Base-by-base conservation (phyloP, 2,113 vertebrate genomes). In the Microtus richardsoni region DNA sequence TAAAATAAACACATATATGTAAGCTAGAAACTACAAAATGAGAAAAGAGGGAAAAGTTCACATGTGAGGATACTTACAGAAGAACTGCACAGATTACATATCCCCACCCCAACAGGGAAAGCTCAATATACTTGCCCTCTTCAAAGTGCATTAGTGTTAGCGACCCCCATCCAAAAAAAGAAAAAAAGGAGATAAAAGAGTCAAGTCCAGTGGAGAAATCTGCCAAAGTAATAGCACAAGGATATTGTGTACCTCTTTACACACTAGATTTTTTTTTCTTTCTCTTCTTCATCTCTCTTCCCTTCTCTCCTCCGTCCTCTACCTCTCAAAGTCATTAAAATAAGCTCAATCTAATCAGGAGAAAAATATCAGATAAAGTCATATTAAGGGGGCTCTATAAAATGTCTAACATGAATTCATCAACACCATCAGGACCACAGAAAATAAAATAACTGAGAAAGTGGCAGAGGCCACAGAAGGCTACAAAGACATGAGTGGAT, bases 281-380 rank as follows among this genome's bases (percentile, higher is more conserved):
- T 33, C 13, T 33, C 28, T 78, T 30, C 73, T 75, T 44, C 22
- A 75, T 26, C 39, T 11, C 39, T 41, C 71, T 74, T 13, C n/a
- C 70, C 19, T 74, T 49, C 44, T 78, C 26, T 30, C 28, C 44
- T 49, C 47, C 14, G 7, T 33, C 75, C 28, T 26, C 60, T 9
- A 44, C 92, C 70, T 94, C 73, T 58, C 64, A 85, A 64, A 94
- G 85, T 54, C 52, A 94, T 14, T 73, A 89, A 5, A 1, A 14
- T n/a, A 33, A 87, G 47, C 22, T 74, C 79, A 86, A 26, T 79
- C 41, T 33, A 78, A 93, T 24, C n/a, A 54, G 49, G 36, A 87
- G 74, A 30, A 90, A 90, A 87, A 90, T 28, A 92, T 49, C 36
- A 82, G 1, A 93, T 24, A 90, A 92, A 87, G 49, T 24, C 68